A percentile compares a stretch with the other conserved stretches of the same genome.
Conservation (phyloP, 2,113 vertebrate genomes). For the Oplegnathus fasciatus region DNA sequence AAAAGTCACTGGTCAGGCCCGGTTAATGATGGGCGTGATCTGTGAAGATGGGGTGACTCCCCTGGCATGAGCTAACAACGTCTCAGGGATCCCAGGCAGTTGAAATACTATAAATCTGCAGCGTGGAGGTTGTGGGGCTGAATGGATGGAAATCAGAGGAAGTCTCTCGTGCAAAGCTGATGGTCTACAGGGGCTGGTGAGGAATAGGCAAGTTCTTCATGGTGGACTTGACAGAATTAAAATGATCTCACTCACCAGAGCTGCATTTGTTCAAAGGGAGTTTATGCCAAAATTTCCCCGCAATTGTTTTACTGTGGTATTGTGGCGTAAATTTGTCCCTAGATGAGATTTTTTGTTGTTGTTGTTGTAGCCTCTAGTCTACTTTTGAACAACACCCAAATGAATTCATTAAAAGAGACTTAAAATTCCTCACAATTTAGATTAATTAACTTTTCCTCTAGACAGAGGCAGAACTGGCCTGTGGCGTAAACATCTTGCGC, state of each 20-base stretch:
- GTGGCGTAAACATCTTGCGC: not conserved
- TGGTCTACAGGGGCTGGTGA: not conserved
- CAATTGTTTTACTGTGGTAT: not conserved
- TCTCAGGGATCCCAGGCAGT: constrained; percentile 9
- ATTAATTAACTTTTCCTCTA: not conserved
- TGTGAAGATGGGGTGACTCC: not conserved
- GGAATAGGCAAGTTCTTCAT: not conserved
- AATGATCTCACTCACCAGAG: not conserved
- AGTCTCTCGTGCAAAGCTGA: not conserved
- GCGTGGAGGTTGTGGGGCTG: constrained; percentile 9
- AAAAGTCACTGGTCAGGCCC: too few species aligned
- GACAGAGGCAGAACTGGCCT: not conserved
- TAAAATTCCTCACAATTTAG: not conserved
- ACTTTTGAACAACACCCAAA: not conserved
- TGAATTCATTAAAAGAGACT: not conserved
- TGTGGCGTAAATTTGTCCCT: not conserved
- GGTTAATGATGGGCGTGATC: not conserved
- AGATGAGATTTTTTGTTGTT: not conserved
- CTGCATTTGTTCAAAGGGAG: not conserved
- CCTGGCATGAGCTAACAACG: not conserved
- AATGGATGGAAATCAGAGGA: constrained; percentile 52
- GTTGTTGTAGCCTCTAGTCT: not conserved
- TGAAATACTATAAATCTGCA: not conserved
- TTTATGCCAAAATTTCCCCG: not conserved
- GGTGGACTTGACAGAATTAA: not conserved